Conservation (phyloP, 1,140 invertebrate genomes). For the Hormaphis cornu region DNA sequence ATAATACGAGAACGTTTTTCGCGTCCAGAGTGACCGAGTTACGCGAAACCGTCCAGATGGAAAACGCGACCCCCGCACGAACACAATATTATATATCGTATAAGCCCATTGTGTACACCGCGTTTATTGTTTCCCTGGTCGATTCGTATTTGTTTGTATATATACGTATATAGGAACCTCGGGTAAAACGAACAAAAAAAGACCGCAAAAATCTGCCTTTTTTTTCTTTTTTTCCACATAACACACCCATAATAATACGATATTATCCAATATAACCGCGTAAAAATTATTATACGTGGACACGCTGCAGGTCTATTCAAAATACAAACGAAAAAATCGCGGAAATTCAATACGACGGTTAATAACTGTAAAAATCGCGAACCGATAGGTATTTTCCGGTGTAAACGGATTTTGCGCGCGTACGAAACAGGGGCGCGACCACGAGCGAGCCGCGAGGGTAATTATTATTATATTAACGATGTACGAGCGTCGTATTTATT, state of each 20-base stretch:
- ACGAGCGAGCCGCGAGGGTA: not conserved
- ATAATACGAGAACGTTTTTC: not conserved
- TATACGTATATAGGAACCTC: not conserved
- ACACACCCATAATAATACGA: not conserved
- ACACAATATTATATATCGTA: not conserved
- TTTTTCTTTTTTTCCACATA: conserved; percentile 4
- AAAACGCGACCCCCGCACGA: not conserved
- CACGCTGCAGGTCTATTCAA: too few species aligned
- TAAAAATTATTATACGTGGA: not conserved
- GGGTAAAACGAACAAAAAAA: not conserved
- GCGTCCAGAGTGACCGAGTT: conserved; percentile 13
- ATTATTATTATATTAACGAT: too few species aligned
- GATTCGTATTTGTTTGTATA: too few species aligned
- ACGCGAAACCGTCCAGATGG: conserved; percentile 25
- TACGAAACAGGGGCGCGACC: not conserved
- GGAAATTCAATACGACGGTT: conserved; percentile 15
- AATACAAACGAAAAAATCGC: not conserved
- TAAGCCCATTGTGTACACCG: conserved; percentile 12
- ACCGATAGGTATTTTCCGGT: conserved; percentile 27
- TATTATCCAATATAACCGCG: not conserved
- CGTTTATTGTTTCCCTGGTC: conserved; percentile 1
- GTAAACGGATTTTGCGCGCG: not conserved
- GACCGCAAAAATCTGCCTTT: conserved; percentile 31
- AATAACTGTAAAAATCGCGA: conserved; percentile 19
- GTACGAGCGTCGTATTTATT: too few species aligned